A percentile compares a stretch with the other conserved stretches of the same genome.
phyloP scores from a whole-genome alignment of 2,797 vertebrate genomes.

The Eulemur mongoz region DNA sequence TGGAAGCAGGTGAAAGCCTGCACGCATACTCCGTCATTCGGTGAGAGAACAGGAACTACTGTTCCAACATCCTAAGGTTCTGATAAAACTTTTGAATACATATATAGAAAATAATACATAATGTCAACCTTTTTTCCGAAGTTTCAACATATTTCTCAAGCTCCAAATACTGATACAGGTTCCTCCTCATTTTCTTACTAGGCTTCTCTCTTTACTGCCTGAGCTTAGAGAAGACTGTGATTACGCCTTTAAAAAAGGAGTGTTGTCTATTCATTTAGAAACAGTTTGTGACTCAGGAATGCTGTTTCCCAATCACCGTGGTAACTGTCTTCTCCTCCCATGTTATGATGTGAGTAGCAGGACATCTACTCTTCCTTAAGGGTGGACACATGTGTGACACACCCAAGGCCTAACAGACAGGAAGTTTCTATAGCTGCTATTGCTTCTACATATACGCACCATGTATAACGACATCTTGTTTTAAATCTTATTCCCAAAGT shows the following conservation, averaged over 20 bases:
- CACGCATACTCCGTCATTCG: not conserved
- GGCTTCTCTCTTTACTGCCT: constrained; percentile 10
- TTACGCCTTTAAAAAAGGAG: constrained; percentile 66
- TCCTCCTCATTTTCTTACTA: constrained; percentile 32
- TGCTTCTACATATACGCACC: constrained; percentile 31
- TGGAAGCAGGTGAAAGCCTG: not conserved
- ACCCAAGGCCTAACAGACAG: constrained; percentile 75
- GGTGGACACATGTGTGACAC: constrained; percentile 63
- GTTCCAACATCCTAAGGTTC: constrained; percentile 48
- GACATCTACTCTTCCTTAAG: constrained; percentile 65
- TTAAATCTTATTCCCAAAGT: constrained; percentile 34
- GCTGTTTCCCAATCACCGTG: constrained; percentile 80
- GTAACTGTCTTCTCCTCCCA: constrained; percentile 76
- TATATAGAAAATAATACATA: constrained; percentile 20
- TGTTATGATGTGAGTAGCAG: constrained; percentile 54
- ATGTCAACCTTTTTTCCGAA: constrained; percentile 28
- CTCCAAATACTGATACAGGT: constrained; percentile 20
- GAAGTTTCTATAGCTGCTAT: constrained; percentile 74
- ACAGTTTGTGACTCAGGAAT: constrained; percentile 78
- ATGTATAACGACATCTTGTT: not conserved
- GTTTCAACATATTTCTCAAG: constrained; percentile 43
- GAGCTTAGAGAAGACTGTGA: not conserved
- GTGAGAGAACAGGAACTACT: constrained; percentile 29
- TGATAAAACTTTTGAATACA: constrained; percentile 25
- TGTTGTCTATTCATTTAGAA: constrained; percentile 74